Evolutionary conservation across 1,140 invertebrate species (phyloP).

Genomic region (Aphis gossypii): DNA sequence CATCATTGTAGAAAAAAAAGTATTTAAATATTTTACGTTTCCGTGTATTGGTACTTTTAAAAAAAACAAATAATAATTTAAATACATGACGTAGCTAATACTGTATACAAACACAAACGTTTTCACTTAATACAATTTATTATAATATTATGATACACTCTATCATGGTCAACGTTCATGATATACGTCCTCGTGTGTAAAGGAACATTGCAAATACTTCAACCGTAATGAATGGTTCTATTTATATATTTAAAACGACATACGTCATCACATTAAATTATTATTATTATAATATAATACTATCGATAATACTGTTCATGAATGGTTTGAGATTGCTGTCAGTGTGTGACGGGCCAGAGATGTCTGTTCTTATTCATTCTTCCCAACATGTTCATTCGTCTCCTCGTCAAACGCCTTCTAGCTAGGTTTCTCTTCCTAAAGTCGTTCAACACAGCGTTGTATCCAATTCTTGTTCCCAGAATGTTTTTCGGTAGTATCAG

Average conservation of each 20-base stretch:
- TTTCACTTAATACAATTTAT: not conserved
- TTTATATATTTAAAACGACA: not conserved
- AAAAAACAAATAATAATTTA: not conserved
- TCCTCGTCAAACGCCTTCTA: not conserved
- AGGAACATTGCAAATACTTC: not conserved
- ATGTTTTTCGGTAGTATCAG: not conserved
- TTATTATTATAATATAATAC: too few species aligned
- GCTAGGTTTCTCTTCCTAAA: not conserved
- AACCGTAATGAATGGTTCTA: not conserved
- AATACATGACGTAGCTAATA: not conserved
- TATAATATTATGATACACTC: not conserved
- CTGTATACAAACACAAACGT: not conserved
- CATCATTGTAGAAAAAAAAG: not conserved
- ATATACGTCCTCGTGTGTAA: not conserved
- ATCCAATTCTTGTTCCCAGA: too few species aligned
- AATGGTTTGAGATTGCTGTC: not conserved
- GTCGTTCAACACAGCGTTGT: not conserved
- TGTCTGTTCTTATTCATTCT: too few species aligned
- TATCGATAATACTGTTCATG: not conserved
- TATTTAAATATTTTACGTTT: not conserved
- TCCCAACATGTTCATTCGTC: not conserved
- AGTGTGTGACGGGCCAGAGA: not conserved
- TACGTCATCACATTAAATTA: not conserved
- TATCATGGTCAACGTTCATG: not conserved
- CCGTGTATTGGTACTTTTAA: not conserved